phyloP scores from a whole-genome alignment of 2,113 vertebrate species.

The Columbina picui region DNA sequence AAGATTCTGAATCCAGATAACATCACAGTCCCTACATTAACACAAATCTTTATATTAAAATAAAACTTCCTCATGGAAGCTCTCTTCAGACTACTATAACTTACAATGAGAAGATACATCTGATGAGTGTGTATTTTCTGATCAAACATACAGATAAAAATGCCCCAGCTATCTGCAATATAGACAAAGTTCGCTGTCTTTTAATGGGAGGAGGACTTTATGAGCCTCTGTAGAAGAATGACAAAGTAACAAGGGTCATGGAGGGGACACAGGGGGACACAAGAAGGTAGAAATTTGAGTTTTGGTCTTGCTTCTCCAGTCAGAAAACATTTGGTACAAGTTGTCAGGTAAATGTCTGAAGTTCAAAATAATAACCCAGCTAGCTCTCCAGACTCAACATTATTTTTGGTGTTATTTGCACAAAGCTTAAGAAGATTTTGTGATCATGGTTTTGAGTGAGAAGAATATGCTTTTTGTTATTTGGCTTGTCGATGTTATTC shows the following conservation, averaged over 20 bases:
- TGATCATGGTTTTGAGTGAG: background rate
- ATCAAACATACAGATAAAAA: background rate
- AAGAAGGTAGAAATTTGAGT: fast-evolving
- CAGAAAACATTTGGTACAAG: background rate
- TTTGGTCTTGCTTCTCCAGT: background rate
- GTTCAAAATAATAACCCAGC: background rate
- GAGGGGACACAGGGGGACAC: fast-evolving
- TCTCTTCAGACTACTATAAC: background rate
- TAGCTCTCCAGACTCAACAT: background rate
- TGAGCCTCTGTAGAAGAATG: background rate
- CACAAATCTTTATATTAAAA: background rate
- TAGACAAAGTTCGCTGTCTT: background rate
- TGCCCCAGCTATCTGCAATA: fast-evolving
- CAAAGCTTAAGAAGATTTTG: background rate
- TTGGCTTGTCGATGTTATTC: background rate
- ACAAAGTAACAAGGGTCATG: background rate
- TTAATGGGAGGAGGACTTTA: background rate
- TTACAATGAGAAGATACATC: fast-evolving
- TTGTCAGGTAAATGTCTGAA: background rate
- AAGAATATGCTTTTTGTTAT: background rate
- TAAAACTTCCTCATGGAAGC: background rate
- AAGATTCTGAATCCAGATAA: background rate
- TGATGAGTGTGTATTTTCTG: background rate
- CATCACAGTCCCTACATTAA: background rate
- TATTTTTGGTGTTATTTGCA: background rate